phyloP scores from a whole-genome alignment of 2,797 vertebrate genomes.

The Nasua narica region DNA sequence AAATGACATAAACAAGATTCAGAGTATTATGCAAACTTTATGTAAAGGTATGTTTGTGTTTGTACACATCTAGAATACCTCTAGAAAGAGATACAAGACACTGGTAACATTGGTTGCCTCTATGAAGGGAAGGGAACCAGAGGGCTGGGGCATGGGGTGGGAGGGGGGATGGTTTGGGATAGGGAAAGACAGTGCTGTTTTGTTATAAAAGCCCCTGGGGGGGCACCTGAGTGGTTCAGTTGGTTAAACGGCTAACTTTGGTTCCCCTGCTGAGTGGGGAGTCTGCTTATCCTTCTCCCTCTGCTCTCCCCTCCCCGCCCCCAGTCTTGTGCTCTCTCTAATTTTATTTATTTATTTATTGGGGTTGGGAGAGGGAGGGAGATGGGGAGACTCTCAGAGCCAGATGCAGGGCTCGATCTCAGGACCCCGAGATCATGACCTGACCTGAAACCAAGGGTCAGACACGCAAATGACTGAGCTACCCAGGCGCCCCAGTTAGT shows the following conservation, averaged over 20 bases:
- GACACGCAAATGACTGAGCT: background rate
- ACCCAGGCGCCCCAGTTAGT: background rate
- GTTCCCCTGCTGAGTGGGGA: background rate
- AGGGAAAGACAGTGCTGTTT: background rate
- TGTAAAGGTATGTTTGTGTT: background rate
- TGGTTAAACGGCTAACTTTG: background rate
- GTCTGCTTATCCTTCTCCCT: background rate
- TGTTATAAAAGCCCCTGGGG: background rate
- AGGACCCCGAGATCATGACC: background rate
- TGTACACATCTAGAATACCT: background rate
- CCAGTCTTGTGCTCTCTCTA: background rate
- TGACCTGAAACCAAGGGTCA: background rate
- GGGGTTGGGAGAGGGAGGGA: background rate
- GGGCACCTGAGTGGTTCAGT: background rate
- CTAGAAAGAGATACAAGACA: background rate
- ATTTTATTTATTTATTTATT: background rate
- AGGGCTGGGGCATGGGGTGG: background rate
- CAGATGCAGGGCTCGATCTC: background rate
- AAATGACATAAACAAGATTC: background rate
- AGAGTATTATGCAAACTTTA: background rate
- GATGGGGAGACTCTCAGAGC: background rate
- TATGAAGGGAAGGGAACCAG: background rate
- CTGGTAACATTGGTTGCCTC: background rate
- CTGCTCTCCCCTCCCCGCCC: background rate
- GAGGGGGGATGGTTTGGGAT: background rate